Evolutionary conservation across 2,113 vertebrate genomes (phyloP).

Genomic region (Myocastor coypus): DNA sequence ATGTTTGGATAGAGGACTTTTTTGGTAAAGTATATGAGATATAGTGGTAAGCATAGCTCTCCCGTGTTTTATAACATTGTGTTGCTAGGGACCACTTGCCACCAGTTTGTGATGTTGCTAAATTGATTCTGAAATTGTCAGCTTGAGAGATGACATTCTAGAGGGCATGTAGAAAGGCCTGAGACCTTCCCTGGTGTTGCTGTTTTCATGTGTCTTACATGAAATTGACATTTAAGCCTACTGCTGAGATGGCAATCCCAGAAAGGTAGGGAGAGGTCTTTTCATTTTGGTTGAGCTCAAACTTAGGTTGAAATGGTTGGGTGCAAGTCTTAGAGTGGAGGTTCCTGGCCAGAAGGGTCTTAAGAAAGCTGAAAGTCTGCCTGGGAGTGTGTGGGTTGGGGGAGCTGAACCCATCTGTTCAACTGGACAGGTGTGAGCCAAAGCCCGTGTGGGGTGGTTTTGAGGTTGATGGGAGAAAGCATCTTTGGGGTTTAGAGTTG

Average conservation of each 20-base stretch:
- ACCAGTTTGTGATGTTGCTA: not conserved
- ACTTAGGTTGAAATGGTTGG: conserved; percentile 35
- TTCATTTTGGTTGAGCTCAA: not conserved
- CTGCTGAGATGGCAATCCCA: not conserved
- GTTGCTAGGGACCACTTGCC: not conserved
- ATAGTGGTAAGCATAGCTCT: not conserved
- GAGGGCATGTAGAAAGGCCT: not conserved
- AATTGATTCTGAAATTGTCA: not conserved
- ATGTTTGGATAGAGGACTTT: not conserved
- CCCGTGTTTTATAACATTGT: not conserved
- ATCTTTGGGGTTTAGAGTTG: conserved; percentile 52
- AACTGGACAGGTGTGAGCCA: conserved; percentile 65
- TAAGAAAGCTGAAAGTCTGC: conserved; percentile 56
- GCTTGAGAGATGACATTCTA: conserved; percentile 20
- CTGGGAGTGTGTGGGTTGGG: not conserved
- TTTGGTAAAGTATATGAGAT: not conserved
- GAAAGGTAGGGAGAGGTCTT: not conserved
- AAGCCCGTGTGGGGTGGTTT: conserved; percentile 68
- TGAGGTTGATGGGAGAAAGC: conserved; percentile 79
- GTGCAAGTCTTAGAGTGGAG: not conserved
- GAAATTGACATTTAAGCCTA: not conserved
- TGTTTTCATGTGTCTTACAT: not conserved
- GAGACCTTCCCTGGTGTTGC: not conserved
- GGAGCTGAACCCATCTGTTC: conserved; percentile 54
- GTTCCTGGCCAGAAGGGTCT: not conserved